These are phyloP conservation scores for Drosophila nikananu DNA, from an alignment of 1,140 invertebrate species.

Conservation along the genomic window DNA sequence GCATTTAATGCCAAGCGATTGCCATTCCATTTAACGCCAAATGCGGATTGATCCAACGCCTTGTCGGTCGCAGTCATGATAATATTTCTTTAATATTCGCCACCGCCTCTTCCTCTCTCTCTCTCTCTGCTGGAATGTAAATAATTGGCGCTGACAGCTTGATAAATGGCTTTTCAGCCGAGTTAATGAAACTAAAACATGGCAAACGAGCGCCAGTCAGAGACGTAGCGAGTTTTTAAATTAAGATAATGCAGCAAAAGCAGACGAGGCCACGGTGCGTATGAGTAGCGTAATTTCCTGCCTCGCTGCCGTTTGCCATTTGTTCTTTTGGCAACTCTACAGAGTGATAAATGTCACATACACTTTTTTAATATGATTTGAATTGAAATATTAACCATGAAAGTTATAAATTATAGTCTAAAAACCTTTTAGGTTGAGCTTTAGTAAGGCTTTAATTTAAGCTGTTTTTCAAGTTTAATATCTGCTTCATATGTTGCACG, in stretches of 20 bases:
- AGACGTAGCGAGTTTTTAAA: conserved; percentile 62
- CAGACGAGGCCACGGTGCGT: conserved; percentile 62
- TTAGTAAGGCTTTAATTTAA: no score
- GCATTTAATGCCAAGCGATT: conserved; percentile 55
- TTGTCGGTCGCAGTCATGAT: conserved; percentile 26
- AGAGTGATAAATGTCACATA: neutral
- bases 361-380: neutral
- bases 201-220: conserved; percentile 44
- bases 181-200: conserved; percentile 80
- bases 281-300: conserved; percentile 77
- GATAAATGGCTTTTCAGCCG: conserved; percentile 77
- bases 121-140: conserved; percentile 46
- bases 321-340: conserved; percentile 21
- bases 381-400: no score
- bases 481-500: no score
- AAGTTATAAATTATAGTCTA: no score
- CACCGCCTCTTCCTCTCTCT: neutral
- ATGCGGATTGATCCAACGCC: conserved; percentile 41
- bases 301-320: conserved; percentile 52
- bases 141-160: conserved; percentile 79
- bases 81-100: conserved; percentile 70
- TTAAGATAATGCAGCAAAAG: conserved; percentile 75
- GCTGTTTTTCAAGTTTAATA: no score
- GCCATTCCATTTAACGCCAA: conserved; percentile 50
- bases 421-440: no score